A percentile compares a stretch with the other conserved stretches of the same genome.
These are phyloP conservation scores for Papilio demoleus DNA, from an alignment of 2,888 invertebrate species.

Conservation along the genomic window DNA sequence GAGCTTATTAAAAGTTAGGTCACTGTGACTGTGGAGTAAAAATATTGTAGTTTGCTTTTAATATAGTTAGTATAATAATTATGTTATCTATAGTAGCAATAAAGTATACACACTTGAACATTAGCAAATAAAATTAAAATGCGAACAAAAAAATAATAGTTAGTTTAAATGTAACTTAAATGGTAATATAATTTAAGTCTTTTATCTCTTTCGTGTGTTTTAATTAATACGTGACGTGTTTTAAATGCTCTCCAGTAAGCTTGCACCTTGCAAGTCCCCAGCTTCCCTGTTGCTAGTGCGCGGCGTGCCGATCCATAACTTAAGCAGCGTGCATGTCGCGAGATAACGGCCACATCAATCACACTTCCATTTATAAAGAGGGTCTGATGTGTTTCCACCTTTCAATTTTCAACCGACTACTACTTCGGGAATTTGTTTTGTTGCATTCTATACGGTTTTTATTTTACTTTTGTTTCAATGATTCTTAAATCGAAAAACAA, in stretches of 20 bases:
- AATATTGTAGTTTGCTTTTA: no score
- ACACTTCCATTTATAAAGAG: slow-evolving; percentile 74
- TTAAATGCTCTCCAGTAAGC: not conserved
- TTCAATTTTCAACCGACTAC: slow-evolving; percentile 19
- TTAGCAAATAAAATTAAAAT: no score
- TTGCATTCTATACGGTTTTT: not conserved
- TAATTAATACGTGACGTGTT: no score
- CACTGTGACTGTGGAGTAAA: not conserved
- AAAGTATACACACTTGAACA: no score
- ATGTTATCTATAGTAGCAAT: no score
- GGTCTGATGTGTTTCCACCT: slow-evolving; percentile 14
- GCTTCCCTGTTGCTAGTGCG: not conserved
- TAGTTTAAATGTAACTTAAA: no score
- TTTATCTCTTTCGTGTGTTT: no score
- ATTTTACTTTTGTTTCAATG: not conserved
- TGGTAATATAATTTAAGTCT: no score
- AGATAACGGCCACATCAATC: slow-evolving; percentile 78
- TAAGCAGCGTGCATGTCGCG: slow-evolving; percentile 62
- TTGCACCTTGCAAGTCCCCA: not conserved
- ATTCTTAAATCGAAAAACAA: not conserved
- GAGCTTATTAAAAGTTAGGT: not conserved
- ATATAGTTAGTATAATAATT: no score
- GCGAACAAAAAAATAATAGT: no score
- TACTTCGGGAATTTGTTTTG: not conserved
- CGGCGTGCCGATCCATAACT: slow-evolving; percentile 62